Percentiles rank a stretch among this genome's conserved stretches.
phyloP scores from a whole-genome alignment of 2,888 invertebrate species.

The Drosophila falleni region DNA sequence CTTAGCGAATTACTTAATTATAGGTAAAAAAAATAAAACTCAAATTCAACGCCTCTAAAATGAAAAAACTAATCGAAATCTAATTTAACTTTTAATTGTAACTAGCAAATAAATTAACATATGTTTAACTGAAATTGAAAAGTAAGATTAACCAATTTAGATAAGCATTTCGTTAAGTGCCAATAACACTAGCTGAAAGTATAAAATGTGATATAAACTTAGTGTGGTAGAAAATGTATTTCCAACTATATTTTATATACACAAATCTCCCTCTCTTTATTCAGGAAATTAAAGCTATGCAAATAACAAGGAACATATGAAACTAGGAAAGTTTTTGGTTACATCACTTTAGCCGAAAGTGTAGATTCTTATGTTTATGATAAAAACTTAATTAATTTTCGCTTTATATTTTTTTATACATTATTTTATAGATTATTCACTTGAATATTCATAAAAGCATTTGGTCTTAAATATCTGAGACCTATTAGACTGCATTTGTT shows the following conservation, averaged over 20 bases:
- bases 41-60: slow-evolving; percentile 8
- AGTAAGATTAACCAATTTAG: neutral
- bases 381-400: no score
- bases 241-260: neutral
- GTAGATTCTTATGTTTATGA: no score
- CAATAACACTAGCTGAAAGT: neutral
- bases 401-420: no score
- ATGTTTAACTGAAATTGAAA: neutral
- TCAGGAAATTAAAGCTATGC: no score
- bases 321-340: no score
- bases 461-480: neutral
- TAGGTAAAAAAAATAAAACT: neutral
- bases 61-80: neutral
- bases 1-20: slow-evolving; percentile 19
- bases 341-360: no score
- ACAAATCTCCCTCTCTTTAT: no score
- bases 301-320: no score
- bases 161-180: neutral
- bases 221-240: neutral
- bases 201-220: neutral
- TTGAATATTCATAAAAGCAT: neutral
- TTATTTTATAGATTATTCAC: neutral
- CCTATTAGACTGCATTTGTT: neutral
- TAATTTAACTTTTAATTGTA: slow-evolving; percentile 5
- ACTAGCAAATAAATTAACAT: neutral